Conservation (phyloP, 2,888 invertebrate genomes). For the Sussaba pulchella region DNA sequence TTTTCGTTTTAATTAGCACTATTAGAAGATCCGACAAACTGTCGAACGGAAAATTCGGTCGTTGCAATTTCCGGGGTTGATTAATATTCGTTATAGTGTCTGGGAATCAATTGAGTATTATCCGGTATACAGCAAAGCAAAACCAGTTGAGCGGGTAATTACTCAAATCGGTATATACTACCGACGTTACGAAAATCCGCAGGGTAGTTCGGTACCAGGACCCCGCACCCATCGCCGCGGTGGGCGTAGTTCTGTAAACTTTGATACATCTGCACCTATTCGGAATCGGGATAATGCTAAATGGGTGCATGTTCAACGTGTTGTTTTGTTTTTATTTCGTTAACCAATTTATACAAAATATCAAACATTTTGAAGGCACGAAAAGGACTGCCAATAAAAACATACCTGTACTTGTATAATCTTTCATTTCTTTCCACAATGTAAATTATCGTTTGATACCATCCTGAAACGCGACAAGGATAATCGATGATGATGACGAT, state of each 20-base stretch:
- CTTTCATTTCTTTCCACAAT: not conserved
- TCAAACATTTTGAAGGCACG: not conserved
- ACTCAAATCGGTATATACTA: not conserved
- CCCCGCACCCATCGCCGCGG: not conserved
- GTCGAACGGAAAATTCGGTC: conserved; percentile 2
- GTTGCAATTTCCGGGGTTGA: conserved; percentile 46
- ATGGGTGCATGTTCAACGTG: no score
- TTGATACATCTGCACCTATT: not conserved
- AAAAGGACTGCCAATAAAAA: not conserved
- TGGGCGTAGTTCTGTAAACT: conserved; percentile 16
- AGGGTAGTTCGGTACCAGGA: not conserved
- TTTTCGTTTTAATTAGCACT: conserved; percentile 35
- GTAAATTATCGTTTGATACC: no score
- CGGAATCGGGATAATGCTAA: not conserved
- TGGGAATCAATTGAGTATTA: conserved; percentile 44
- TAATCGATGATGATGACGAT: no score
- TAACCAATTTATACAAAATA: no score
- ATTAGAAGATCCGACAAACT: conserved; percentile 44
- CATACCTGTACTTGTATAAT: not conserved
- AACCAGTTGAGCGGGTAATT: conserved; percentile 24
- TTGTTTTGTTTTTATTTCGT: no score
- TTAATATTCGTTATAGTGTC: conserved; percentile 47
- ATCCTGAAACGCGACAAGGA: no score
- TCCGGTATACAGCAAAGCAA: not conserved
- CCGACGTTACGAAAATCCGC: not conserved